Percentiles rank a stretch among this genome's conserved stretches.
phyloP scores from a whole-genome alignment of 35 echinoderm and acorn worm genomes.

The Heliocidaris erythrogramma region DNA sequence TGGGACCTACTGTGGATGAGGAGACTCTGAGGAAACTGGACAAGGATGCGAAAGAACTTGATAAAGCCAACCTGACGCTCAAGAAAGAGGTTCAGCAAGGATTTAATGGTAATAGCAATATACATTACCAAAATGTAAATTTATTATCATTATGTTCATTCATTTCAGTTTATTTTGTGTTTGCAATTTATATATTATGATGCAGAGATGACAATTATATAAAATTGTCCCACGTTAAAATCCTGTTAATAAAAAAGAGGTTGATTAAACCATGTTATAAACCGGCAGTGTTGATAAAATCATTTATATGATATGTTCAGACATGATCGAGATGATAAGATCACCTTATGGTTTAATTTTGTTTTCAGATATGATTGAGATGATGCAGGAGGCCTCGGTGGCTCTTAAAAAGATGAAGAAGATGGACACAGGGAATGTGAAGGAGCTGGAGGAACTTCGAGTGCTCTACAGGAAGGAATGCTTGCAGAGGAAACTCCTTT shows the following conservation, averaged over 20 bases:
- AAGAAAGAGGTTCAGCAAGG: constrained; percentile 78
- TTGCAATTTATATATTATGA: neutral
- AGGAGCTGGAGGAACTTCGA: constrained; percentile 80
- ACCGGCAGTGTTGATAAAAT: no score
- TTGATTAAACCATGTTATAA: no score
- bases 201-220: neutral
- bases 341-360: neutral
- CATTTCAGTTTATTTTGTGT: neutral
- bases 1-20: constrained; percentile 77
- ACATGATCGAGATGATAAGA: no score
- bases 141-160: no score
- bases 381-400: constrained; percentile 59
- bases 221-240: neutral
- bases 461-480: constrained; percentile 97
- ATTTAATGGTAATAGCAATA: constrained; percentile 64
- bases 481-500: constrained; percentile 85
- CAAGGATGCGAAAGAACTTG: constrained; percentile 62
- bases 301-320: no score
- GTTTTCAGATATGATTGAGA: constrained; percentile 64
- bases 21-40: constrained; percentile 76
- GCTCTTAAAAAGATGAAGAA: constrained; percentile 76
- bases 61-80: constrained; percentile 75
- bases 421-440: constrained; percentile 69
- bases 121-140: no score
- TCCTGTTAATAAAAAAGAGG: neutral